Percentiles rank a stretch among this genome's conserved stretches.
phyloP scores from a whole-genome alignment of 2,797 vertebrate genomes.

The Glyptemys insculpta region DNA sequence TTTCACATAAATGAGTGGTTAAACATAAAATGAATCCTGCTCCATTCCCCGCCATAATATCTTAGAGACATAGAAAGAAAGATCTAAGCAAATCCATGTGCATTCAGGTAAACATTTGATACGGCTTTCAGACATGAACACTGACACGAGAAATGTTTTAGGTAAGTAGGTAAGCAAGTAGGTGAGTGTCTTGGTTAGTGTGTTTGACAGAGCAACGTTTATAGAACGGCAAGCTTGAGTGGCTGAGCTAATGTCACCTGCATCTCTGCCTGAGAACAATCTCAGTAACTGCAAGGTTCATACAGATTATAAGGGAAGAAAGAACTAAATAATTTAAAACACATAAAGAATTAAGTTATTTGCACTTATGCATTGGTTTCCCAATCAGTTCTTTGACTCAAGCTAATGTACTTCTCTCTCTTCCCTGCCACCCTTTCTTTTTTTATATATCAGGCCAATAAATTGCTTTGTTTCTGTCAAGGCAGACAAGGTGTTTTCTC shows the following conservation, averaged over 20 bases:
- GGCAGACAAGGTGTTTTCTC: background rate
- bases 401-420: background rate
- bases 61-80: background rate
- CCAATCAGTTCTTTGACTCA: constrained; percentile 10
- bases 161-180: background rate
- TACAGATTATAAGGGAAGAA: background rate
- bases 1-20: constrained; percentile 30
- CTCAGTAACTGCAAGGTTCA: background rate
- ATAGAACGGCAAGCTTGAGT: background rate
- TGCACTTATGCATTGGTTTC: background rate
- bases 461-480: background rate
- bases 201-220: background rate
- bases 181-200: background rate
- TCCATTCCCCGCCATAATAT: background rate
- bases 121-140: background rate
- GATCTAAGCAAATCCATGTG: background rate
- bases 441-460: background rate
- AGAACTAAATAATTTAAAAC: background rate
- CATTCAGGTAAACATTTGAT: background rate
- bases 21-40: background rate
- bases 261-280: background rate
- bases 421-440: background rate
- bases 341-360: background rate
- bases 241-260: background rate
- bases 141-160: background rate